Base-by-base conservation (phyloP, 2,888 invertebrate species). In the Hedya salicella region DNA sequence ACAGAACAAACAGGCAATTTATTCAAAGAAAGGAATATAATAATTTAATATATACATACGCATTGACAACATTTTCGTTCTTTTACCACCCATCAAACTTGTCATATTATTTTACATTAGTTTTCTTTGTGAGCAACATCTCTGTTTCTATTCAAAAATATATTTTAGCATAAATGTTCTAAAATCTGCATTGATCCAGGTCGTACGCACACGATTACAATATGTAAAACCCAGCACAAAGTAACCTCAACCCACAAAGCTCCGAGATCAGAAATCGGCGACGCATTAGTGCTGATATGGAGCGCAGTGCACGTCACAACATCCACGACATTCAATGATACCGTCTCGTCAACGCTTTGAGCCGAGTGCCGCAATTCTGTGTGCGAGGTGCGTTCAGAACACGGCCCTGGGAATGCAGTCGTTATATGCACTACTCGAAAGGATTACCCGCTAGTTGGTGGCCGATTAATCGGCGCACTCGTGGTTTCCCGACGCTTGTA, bases 361-460 rank as follows among this genome's bases (percentile, higher is more conserved):
- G 81, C 73, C 79, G 85, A 84, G 83, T 80, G 82, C 83, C 78
- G 87, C 87, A 87, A 85, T 88, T 83, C 83, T 80, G 78, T 80
- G 76, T 78, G 74, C 75, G 49, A 54, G 59, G 74, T 76, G 78
- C 77, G 78, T 78, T 74, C 71, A 73, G 75, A 77, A 77, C 79
- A 76, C 76, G 79, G 77, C 76, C 77, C 77, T 81, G 85, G 87
- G 85, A 87, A 73, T 75, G 82, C 73, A 75, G 74, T 86, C 82
- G 86, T 87, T 89, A 86, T 88, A 87, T 87, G 86, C 87, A 83
- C 82, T 85, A 86, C 88, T 89, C 85, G 84, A 86, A 84, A 86
- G 89, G 90, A 89, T 90, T 89, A 89, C 88, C 85, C 82, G 81
- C 85, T 87, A 84, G 87, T 88, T 86, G 71, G 75, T 68, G 69